Evolutionary conservation across 2,797 vertebrate genomes (phyloP), one percentile per base, ranked within the genome.

Genomic region (Galago senegalensis): DNA sequence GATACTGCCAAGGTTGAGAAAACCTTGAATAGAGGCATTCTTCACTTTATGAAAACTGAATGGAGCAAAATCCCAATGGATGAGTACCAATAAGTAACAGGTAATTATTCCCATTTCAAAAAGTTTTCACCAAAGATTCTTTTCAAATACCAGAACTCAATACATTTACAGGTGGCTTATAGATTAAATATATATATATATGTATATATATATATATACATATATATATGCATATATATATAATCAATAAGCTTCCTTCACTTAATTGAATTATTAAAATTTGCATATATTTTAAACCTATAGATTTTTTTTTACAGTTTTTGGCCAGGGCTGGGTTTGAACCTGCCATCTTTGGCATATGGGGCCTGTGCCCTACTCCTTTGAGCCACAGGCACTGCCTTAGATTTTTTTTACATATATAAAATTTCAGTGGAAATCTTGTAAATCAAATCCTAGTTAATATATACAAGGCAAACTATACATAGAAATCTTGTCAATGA

Each of bases 401-500:
- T 43, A 43, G 40, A 43, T 43, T 61, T 61, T 60, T 61, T 23
- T 72, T 70, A 73, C 21, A 73, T 43, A 82, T 65, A 83, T 29
- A 73, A 29, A 82, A 91, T 75, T 25, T 58, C 10, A 72, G 25
- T 60, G 27, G 14, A 76, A 93, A 96, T 31, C 89, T 77, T 92
- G 73, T 56, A 77, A 69, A 58, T 70, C 2, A 13, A 92, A 89
- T 53, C 56, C 18, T 82, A 85, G 4, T 70, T 76, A 93, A 82
- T 46, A 60, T 27, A 86, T 53, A 91, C 61, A 82, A 72, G n/a
- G 80, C 23, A 95, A 94, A 91, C 37, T 95, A 12, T 88, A 46
- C n/a, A 17, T 85, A 89, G 56, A 95, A 92, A 94, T 87, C 10
- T 89, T 95, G 70, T 80, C 34, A 87, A 60, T 87, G 11, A 89